Evolutionary conservation across 2,113 vertebrate species (phyloP).

Genomic region (Aldabrachelys gigantea): DNA sequence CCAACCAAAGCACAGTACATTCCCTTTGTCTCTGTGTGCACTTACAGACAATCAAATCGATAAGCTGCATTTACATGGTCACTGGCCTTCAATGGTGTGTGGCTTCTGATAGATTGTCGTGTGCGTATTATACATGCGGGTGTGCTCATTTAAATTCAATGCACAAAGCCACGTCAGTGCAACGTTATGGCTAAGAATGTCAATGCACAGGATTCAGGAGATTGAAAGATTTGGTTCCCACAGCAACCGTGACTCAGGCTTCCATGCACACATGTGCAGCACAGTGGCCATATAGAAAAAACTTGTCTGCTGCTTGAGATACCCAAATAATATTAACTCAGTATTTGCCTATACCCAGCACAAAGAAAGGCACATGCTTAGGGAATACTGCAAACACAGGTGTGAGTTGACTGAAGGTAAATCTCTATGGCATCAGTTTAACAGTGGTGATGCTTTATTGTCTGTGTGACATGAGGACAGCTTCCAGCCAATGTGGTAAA

Average conservation of each 20-base stretch:
- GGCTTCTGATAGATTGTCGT: slow-evolving; percentile 37
- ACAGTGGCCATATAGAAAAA: rapidly evolving
- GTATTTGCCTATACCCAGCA: background rate
- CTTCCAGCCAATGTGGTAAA: background rate
- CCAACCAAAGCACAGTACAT: slow-evolving; percentile 40
- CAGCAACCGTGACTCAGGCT: background rate
- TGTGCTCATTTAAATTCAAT: slow-evolving; percentile 61
- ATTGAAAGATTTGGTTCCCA: background rate
- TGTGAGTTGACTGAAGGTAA: background rate
- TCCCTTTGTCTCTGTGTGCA: slow-evolving; percentile 47
- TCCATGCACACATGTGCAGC: background rate
- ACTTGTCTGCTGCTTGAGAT: background rate
- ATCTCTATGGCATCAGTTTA: background rate
- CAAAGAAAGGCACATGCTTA: background rate
- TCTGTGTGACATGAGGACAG: rapidly evolving
- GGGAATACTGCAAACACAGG: background rate
- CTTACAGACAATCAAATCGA: slow-evolving; percentile 13
- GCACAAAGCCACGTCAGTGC: slow-evolving; percentile 46
- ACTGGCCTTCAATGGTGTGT: slow-evolving; percentile 53
- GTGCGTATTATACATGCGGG: slow-evolving; percentile 9
- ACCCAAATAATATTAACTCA: background rate
- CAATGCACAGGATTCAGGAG: slow-evolving; percentile 30
- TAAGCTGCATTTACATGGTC: slow-evolving; percentile 51
- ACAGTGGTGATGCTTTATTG: rapidly evolving
- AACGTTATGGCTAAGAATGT: slow-evolving; percentile 55